Percentiles rank a stretch among this genome's conserved stretches.
phyloP scores from a whole-genome alignment of 2,797 vertebrate species.

The Liparis tanakae region DNA sequence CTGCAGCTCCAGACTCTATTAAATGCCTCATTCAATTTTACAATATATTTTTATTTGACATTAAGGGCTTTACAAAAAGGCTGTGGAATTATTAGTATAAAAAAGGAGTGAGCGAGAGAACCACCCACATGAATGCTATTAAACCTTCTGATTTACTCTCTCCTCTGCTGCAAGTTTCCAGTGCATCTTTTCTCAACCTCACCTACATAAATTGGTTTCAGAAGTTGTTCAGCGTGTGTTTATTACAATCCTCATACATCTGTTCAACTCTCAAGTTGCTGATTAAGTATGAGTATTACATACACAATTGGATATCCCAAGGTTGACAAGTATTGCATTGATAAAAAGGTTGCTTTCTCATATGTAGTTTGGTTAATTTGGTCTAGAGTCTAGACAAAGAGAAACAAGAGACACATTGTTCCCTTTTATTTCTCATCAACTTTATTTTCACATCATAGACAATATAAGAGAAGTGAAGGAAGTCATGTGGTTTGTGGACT shows the following conservation, averaged over 20 bases:
- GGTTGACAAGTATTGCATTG: background rate
- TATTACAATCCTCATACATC: slow-evolving; percentile 35
- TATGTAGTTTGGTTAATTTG: background rate
- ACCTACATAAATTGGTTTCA: slow-evolving; percentile 37
- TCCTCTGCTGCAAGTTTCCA: slow-evolving; percentile 29
- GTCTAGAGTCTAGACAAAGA: background rate
- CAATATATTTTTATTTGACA: slow-evolving; percentile 81
- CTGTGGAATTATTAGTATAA: slow-evolving; percentile 61
- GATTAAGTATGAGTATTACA: slow-evolving; percentile 23
- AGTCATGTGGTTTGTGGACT: background rate
- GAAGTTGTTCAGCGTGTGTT: slow-evolving; percentile 31
- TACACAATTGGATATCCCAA: background rate
- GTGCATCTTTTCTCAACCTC: slow-evolving; percentile 33
- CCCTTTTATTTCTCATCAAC: background rate
- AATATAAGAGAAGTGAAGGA: no score
- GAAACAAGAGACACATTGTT: background rate
- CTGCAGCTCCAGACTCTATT: slow-evolving; percentile 77
- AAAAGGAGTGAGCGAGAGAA: slow-evolving; percentile 14
- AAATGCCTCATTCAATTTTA: slow-evolving; percentile 80
- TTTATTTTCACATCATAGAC: background rate
- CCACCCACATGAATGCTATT: slow-evolving; percentile 40
- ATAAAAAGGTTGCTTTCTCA: background rate
- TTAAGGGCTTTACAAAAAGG: slow-evolving; percentile 74
- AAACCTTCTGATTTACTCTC: slow-evolving; percentile 48
- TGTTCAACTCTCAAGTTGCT: slow-evolving; percentile 7